Evolutionary conservation across 2,888 invertebrate genomes (phyloP).

Genomic region (Prenolepis imparis): DNA sequence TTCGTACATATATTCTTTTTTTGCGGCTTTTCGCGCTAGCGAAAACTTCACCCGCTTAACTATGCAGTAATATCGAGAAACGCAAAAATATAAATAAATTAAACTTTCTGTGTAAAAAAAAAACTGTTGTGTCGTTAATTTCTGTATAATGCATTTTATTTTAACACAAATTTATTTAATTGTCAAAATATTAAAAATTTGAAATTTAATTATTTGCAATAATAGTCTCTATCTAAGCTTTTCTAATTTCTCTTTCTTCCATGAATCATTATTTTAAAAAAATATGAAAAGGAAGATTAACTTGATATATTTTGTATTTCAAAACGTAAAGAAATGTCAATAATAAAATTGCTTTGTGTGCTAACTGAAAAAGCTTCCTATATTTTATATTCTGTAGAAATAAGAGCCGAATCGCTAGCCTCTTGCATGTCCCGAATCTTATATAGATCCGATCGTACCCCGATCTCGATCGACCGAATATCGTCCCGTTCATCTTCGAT

Average conservation of each 20-base stretch:
- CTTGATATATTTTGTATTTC: background rate
- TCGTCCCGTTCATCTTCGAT: constrained; percentile 67
- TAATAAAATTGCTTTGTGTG: background rate
- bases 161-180: constrained; percentile 12
- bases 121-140: constrained; percentile 17
- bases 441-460: constrained; percentile 73
- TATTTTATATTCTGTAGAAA: background rate
- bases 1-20: constrained; percentile 8
- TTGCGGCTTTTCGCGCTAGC: constrained; percentile 1
- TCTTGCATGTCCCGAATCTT: constrained; percentile 78
- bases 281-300: background rate
- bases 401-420: constrained; percentile 72
- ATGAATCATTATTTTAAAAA: background rate
- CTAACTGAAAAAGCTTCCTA: background rate
- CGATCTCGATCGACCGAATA: constrained; percentile 68
- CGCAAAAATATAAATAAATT: constrained; percentile 30
- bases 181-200: constrained; percentile 1
- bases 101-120: constrained; percentile 11
- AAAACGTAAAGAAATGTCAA: background rate
- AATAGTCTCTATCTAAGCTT: background rate
- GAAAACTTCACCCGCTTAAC: constrained; percentile 12
- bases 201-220: background rate
- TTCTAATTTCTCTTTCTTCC: background rate
- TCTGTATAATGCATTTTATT: background rate
- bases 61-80: constrained; percentile 15